Conservation (phyloP, 2,113 vertebrate genomes). For the Seriola quinqueradiata region DNA sequence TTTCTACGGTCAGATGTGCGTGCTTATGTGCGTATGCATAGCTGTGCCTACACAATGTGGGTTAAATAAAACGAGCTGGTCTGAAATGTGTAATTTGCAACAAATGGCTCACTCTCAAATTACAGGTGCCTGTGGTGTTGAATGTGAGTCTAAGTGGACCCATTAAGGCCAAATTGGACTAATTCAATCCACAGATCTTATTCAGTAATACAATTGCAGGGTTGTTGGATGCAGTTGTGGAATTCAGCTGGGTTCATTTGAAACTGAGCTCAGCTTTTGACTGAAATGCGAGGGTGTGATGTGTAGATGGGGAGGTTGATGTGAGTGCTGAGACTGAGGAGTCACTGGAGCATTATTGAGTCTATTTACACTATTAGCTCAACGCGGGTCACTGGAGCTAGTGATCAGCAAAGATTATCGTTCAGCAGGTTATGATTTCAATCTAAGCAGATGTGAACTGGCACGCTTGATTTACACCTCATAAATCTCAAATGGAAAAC, state of each 20-base stretch:
- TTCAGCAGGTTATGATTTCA: background rate
- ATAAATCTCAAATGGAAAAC: background rate
- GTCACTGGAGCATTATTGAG: background rate
- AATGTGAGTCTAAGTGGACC: conserved; percentile 66
- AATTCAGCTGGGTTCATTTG: conserved; percentile 38
- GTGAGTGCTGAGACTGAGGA: background rate
- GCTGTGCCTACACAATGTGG: conserved; percentile 41
- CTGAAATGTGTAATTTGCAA: conserved; percentile 66
- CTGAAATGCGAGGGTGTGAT: background rate
- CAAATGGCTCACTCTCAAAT: conserved; percentile 69
- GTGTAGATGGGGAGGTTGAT: conserved; percentile 8
- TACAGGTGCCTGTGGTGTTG: conserved; percentile 69
- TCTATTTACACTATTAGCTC: background rate
- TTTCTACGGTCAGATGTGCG: conserved; percentile 10
- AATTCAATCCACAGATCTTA: conserved; percentile 77
- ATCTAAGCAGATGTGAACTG: background rate
- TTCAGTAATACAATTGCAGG: conserved; percentile 53
- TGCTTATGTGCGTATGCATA: conserved; percentile 4
- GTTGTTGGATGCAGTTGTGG: conserved; percentile 41
- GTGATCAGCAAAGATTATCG: background rate
- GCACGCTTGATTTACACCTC: background rate
- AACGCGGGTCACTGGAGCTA: background rate
- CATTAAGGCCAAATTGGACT: conserved; percentile 75
- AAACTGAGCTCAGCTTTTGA: background rate
- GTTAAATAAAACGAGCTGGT: conserved; percentile 54